phyloP scores from a whole-genome alignment of 2,113 vertebrate species.

The Lampris incognitus region DNA sequence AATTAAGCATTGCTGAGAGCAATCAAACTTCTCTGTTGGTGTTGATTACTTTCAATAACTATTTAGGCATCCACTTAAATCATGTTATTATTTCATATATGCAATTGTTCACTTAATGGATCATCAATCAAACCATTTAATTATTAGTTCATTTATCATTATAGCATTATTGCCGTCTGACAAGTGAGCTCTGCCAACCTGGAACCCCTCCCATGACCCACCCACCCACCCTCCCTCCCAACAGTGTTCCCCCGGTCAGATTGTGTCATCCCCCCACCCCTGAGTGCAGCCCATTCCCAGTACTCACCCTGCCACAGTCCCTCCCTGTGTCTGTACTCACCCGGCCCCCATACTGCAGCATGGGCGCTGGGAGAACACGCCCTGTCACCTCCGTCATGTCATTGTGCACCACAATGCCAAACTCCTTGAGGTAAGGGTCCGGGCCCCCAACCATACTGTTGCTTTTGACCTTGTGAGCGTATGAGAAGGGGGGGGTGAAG shows the following conservation, averaged over 20 bases:
- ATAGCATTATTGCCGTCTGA: background rate
- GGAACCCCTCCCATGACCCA: slow-evolving; percentile 32
- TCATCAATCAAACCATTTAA: no score
- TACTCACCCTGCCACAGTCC: slow-evolving; percentile 88
- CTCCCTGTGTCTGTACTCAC: slow-evolving; percentile 89
- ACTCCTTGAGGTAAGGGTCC: slow-evolving; percentile 97
- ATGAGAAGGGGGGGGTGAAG: background rate
- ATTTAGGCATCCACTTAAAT: no score
- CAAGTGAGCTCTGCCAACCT: slow-evolving; percentile 24
- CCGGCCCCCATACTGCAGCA: slow-evolving; percentile 98
- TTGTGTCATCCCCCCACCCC: slow-evolving; percentile 23
- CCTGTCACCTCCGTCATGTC: slow-evolving; percentile 98
- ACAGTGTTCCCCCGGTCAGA: slow-evolving; percentile 16
- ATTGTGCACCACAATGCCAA: slow-evolving; percentile 97
- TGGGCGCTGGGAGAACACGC: slow-evolving; percentile 96
- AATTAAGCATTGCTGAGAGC: no score
- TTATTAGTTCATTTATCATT: no score
- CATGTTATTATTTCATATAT: no score
- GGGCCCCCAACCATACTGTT: slow-evolving; percentile 99
- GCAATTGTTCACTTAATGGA: no score
- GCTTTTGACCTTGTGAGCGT: slow-evolving; percentile 89
- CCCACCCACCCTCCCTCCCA: slow-evolving; percentile 39
- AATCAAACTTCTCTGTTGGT: no score
- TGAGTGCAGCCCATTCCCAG: slow-evolving; percentile 49
- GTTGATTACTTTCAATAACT: no score